Conservation (phyloP, 1,140 invertebrate genomes). For the Potamilus streckersoni region DNA sequence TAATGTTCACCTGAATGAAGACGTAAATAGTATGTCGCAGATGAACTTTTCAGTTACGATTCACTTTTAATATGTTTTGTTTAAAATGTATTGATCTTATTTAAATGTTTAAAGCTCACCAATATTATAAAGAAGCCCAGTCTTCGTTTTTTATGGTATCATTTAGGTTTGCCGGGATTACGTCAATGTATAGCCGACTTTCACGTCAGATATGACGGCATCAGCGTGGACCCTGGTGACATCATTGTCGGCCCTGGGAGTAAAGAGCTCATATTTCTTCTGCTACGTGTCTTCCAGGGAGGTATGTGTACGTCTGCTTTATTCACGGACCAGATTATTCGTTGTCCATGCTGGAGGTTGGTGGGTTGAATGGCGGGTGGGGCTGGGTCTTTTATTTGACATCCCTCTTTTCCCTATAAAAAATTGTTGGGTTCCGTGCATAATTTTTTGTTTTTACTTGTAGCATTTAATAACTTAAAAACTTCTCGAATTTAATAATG, state of each 20-base stretch:
- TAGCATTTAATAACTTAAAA: no score
- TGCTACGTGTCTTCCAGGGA: slow-evolving; percentile 62
- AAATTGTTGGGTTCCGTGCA: no score
- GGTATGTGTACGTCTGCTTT: slow-evolving; percentile 39
- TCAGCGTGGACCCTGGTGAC: slow-evolving; percentile 50
- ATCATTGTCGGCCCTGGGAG: slow-evolving; percentile 64
- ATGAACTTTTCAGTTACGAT: neutral
- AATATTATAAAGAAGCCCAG: no score
- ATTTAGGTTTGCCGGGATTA: slow-evolving; percentile 55
- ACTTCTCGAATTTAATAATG: no score
- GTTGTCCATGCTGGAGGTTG: no score
- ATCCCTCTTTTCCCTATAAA: no score
- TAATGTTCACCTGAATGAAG: neutral
- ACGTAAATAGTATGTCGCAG: neutral
- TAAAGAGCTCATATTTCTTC: slow-evolving; percentile 65
- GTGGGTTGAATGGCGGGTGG: no score
- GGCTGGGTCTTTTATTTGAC: no score
- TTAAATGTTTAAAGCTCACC: neutral
- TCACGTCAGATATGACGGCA: slow-evolving; percentile 53
- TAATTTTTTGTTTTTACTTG: no score
- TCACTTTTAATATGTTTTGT: neutral
- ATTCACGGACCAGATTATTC: no score
- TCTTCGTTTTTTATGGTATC: slow-evolving; percentile 2
- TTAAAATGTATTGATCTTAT: neutral
- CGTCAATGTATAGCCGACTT: slow-evolving; percentile 57